phyloP scores from a whole-genome alignment of 2,113 vertebrate genomes.

The Apteryx mantelli region DNA sequence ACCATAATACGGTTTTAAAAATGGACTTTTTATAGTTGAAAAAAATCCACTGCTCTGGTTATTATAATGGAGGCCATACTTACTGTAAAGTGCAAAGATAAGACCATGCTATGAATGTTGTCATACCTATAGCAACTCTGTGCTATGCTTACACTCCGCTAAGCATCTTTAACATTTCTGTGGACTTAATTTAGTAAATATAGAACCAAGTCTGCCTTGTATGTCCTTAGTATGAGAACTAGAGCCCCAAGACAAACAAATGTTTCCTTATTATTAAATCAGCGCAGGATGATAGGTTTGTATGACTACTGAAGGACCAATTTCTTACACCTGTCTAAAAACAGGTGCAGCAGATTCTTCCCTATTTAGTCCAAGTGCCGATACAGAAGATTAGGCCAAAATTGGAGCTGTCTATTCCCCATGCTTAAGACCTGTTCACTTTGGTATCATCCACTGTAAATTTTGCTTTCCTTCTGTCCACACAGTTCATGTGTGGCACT shows the following conservation, averaged over 20 bases:
- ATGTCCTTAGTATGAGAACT: neutral
- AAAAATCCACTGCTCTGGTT: neutral
- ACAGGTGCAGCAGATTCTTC: neutral
- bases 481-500: fast-evolving
- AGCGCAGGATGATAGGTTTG: neutral
- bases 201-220: neutral
- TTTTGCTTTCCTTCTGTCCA: neutral
- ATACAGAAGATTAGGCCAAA: neutral
- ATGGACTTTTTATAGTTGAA: neutral
- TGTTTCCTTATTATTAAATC: neutral
- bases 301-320: neutral
- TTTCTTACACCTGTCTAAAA: neutral
- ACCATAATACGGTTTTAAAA: neutral
- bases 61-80: neutral
- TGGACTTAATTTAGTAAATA: neutral
- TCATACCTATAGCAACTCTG: neutral
- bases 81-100: neutral
- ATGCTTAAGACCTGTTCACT: neutral
- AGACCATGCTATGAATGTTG: neutral
- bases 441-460: neutral
- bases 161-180: neutral
- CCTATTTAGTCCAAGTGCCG: neutral
- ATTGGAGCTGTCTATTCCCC: neutral
- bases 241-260: neutral
- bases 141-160: neutral